phyloP scores from a whole-genome alignment of 2,113 vertebrate genomes.

The Thunnus maccoyii region DNA sequence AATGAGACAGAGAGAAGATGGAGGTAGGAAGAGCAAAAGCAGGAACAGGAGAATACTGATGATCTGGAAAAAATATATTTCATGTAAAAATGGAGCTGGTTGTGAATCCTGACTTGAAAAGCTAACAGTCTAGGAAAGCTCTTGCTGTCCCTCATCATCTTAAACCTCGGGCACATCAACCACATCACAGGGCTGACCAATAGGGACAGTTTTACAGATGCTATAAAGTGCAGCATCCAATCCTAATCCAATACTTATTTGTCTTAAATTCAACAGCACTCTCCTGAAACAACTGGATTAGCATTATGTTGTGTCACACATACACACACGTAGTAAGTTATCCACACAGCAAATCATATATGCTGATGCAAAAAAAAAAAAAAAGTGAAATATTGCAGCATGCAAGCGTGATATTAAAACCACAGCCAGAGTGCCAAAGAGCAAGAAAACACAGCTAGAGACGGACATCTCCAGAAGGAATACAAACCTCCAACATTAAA shows the following conservation, averaged over 20 bases:
- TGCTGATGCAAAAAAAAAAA: conserved; percentile 24
- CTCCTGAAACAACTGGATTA: conserved; percentile 67
- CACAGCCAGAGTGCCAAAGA: conserved; percentile 82
- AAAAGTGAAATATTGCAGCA: conserved; percentile 65
- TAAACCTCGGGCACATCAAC: not conserved
- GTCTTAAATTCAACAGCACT: conserved; percentile 62
- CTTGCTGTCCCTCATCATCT: not conserved
- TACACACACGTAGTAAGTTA: conserved; percentile 28
- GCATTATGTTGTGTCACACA: conserved; percentile 45
- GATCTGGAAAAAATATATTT: conserved; percentile 12
- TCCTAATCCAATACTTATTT: conserved; percentile 83
- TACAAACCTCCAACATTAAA: conserved; percentile 99
- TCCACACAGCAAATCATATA: conserved; percentile 25
- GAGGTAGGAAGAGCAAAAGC: conserved; percentile 48
- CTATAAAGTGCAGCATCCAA: not conserved
- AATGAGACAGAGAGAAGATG: conserved; percentile 8
- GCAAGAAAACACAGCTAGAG: conserved; percentile 81
- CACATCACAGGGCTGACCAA: not conserved
- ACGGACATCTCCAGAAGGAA: conserved; percentile 85
- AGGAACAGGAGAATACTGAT: conserved; percentile 72
- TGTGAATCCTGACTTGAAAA: not conserved
- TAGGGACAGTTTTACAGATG: not conserved
- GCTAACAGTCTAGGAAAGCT: not conserved
- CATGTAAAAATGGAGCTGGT: conserved; percentile 1
- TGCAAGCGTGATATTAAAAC: conserved; percentile 77